Conservation (phyloP, 2,113 vertebrate genomes). For the Ascaphus truei region DNA sequence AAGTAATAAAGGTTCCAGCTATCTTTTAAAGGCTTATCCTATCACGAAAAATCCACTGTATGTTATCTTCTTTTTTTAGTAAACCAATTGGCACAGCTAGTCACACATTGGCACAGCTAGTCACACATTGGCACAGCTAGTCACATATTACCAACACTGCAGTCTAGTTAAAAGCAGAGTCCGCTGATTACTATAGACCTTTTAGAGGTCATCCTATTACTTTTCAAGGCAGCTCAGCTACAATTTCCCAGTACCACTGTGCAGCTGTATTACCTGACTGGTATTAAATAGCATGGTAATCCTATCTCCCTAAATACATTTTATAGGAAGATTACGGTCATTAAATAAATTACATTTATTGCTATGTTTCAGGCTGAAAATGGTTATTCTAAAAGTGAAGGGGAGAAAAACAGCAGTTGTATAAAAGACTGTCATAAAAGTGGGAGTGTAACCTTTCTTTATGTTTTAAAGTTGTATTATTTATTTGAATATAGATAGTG, state of each 20-base stretch:
- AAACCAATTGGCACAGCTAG: too few relatives aligned
- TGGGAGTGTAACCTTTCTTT: too few relatives aligned
- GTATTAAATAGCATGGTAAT: constrained; percentile 1
- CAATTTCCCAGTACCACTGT: constrained; percentile 54
- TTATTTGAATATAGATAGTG: too few relatives aligned
- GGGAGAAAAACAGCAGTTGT: neutral
- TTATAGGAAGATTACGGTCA: neutral
- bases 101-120: too few relatives aligned
- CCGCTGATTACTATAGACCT: constrained; percentile 7
- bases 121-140: neutral
- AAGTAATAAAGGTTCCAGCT: too few relatives aligned
- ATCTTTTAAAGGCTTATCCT: too few relatives aligned
- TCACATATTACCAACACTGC: neutral
- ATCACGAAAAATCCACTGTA: too few relatives aligned
- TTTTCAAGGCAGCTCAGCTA: neutral
- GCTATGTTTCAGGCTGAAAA: neutral
- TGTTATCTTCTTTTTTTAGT: too few relatives aligned
- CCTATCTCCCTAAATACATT: constrained; percentile 1
- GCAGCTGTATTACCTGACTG: neutral
- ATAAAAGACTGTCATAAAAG: too few relatives aligned
- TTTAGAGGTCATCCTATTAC: constrained; percentile 8
- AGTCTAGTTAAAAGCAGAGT: neutral
- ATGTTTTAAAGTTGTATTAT: too few relatives aligned
- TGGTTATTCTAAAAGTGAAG: neutral
- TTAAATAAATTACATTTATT: neutral